Evolutionary conservation across 2,888 invertebrate species (phyloP), one percentile per base, ranked within the genome.

Genomic region (Ectemnius continuus): DNA sequence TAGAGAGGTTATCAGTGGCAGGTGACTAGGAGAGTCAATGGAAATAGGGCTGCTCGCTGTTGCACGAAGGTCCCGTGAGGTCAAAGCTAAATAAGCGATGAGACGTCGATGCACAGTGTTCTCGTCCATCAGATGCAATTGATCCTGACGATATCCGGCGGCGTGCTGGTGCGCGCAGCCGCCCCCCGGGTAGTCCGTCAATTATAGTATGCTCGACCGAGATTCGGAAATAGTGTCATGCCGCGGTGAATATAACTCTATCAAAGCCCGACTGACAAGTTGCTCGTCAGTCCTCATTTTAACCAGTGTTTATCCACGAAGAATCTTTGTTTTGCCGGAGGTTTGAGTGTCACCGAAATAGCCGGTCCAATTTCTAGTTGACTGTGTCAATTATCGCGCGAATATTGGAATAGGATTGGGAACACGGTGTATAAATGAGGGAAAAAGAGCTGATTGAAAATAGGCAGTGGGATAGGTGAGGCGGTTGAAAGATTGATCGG

Each of bases 51-150:
- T 20, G 61, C 20, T 36, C 23, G 47, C 20, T 57, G 69, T 69
- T 52, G 23, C 59, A 63, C 61, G 18, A 60, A 67, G 59, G 20
- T n/a, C 20, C 8, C 59, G 46, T 61, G 67, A 56, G 70, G 78
- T 70, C 75, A 72, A 23, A 23, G 58, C 52, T 73, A 70, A 79
- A 79, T 76, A 78, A 79, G 59, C 52, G 58, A 73, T 66, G 67
- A 73, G 67, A 68, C 46, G 47, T 48, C 75, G 60, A 67, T 61
- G 69, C 73, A 67, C 67, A 59, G 36, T 46, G 68, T 56, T 58
- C 62, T 57, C 56, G 46, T 60, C 36, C 36, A 14, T 67, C 16
- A 23, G 58, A 46, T 14, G 46, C 59, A 59, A 61, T 46, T 46
- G 63, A 66, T 57, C 26, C 46, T 20, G 8, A 16, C 14, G 62